A percentile compares a stretch with the other conserved stretches of the same genome.
These are phyloP conservation scores for Caenorhabditis doughertyi DNA, from an alignment of 2,888 invertebrate genomes.

Conservation along the genomic window DNA sequence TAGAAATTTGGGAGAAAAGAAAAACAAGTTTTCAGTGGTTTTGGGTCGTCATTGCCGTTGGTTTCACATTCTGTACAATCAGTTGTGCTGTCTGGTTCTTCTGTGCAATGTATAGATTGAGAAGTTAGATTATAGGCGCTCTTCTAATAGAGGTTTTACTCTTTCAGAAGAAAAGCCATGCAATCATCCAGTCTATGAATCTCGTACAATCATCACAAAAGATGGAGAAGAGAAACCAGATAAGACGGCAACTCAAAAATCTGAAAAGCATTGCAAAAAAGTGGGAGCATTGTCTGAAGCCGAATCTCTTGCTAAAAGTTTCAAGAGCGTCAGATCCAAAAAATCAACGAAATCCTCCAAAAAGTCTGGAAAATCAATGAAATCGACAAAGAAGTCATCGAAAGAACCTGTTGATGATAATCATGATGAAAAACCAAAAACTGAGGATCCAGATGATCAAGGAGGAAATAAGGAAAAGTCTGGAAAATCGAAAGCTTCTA, in stretches of 20 bases:
- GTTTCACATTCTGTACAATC: conserved; percentile 33
- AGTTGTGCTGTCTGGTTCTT: conserved; percentile 46
- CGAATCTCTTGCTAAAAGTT: conserved; percentile 43
- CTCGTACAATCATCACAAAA: conserved; percentile 1
- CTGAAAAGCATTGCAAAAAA: conserved; percentile 44
- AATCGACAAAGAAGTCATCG: conserved; percentile 9
- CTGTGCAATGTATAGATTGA: conserved; percentile 35
- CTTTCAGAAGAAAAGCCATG: conserved; percentile 46
- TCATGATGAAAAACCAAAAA: no score
- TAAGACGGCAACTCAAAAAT: background rate
- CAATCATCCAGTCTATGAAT: conserved; percentile 26
- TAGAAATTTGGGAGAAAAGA: background rate
- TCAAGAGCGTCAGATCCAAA: conserved; percentile 39
- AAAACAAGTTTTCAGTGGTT: conserved; percentile 31
- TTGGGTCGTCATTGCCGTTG: conserved; percentile 30
- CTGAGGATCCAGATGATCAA: background rate
- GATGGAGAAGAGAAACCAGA: conserved; percentile 27
- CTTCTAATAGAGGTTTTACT: background rate
- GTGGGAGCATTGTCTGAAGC: conserved; percentile 39
- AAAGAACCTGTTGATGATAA: conserved; percentile 9
- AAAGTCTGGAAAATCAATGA: conserved; percentile 15
- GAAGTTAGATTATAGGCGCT: conserved; percentile 1
- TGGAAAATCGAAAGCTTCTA: conserved; percentile 21
- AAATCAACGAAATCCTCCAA: conserved; percentile 32
- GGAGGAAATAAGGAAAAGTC: background rate